A percentile compares a stretch with the other conserved stretches of the same genome.
These are phyloP conservation scores for Melanostoma scalare DNA, from an alignment of 2,888 invertebrate species.

Conservation along the genomic window DNA sequence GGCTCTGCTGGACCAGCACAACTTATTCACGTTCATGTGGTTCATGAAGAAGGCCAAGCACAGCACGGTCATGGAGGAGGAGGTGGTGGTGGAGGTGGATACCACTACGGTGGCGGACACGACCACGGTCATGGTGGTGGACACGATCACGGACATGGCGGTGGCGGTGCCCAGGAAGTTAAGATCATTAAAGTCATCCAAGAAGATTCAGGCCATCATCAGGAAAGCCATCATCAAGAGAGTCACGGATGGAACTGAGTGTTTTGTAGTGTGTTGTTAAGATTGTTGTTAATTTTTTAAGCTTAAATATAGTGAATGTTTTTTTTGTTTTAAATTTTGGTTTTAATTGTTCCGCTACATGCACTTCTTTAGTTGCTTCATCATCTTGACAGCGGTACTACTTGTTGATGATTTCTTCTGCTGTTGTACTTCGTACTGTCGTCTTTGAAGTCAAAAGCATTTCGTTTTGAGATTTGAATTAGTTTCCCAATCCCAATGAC, in stretches of 20 bases:
- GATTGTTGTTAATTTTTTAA: conserved; percentile 18
- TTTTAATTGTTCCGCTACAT: not conserved
- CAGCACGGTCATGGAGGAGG: not conserved
- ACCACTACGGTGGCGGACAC: not conserved
- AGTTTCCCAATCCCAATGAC: too few relatives aligned
- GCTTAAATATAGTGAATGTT: not conserved
- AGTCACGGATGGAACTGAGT: conserved; percentile 16
- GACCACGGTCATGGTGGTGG: not conserved
- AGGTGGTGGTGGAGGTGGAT: conserved; percentile 8
- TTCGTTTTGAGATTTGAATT: too few relatives aligned
- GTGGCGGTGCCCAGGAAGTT: conserved; percentile 11
- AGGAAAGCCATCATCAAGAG: conserved; percentile 22
- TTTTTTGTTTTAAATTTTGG: conserved; percentile 1
- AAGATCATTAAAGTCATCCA: conserved; percentile 25
- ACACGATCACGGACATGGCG: not conserved
- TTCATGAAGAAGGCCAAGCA: conserved; percentile 10
- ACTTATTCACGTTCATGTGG: conserved; percentile 4
- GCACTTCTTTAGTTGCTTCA: not conserved
- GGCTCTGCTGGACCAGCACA: not conserved
- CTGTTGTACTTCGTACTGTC: too few relatives aligned
- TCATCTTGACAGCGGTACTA: too few relatives aligned
- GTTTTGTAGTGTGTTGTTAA: conserved; percentile 4
- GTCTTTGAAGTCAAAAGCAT: too few relatives aligned
- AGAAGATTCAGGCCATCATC: conserved; percentile 8
- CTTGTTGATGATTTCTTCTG: too few relatives aligned